Evolutionary conservation across 2,113 vertebrate genomes (phyloP).

Genomic region (Thamnophis sirtalis): DNA sequence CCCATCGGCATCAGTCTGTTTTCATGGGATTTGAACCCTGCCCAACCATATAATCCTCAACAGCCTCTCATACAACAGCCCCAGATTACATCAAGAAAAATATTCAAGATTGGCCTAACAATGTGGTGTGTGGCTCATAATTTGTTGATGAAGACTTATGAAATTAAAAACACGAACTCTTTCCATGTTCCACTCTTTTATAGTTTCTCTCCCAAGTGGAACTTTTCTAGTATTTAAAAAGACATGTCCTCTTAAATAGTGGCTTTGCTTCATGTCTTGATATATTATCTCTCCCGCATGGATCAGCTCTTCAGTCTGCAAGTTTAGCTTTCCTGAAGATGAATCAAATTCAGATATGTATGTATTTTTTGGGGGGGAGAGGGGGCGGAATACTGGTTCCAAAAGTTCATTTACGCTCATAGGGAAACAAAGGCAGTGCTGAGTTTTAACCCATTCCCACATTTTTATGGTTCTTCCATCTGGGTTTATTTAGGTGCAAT

Average conservation of each 20-base stretch:
- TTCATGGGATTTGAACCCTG: background rate
- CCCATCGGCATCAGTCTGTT: background rate
- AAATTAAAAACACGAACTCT: background rate
- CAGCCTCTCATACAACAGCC: background rate
- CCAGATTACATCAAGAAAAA: background rate
- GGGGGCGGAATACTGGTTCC: background rate
- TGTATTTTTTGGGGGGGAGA: accelerated
- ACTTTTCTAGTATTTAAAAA: background rate
- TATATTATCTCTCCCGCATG: background rate
- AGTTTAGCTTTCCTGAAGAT: background rate
- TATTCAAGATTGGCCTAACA: background rate
- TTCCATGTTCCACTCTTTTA: background rate
- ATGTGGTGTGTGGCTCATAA: background rate
- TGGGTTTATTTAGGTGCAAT: background rate
- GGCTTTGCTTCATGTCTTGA: background rate
- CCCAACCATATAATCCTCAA: background rate
- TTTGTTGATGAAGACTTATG: background rate
- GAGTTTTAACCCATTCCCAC: background rate
- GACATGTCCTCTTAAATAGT: background rate
- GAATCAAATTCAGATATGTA: background rate
- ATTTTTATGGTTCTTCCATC: background rate
- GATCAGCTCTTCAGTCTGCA: background rate
- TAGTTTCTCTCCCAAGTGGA: background rate
- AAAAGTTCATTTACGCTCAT: background rate
- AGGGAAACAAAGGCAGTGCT: background rate